Base-by-base conservation (phyloP, 1,140 invertebrate species). In the Bombus superbus region DNA sequence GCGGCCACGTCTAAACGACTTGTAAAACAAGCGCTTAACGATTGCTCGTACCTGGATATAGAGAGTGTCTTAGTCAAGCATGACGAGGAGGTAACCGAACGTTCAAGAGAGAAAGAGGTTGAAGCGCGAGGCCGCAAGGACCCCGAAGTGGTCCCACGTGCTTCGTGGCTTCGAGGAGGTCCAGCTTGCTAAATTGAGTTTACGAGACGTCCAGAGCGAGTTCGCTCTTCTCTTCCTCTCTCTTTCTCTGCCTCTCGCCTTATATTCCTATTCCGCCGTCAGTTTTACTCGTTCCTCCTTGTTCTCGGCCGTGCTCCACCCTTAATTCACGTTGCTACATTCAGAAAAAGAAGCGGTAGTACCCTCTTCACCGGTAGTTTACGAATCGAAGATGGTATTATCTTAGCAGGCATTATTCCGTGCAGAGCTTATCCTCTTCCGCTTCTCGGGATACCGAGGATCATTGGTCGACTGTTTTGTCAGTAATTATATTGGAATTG, bases 1-100 rank as follows among this genome's bases (percentile, higher is more conserved):
- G 82, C 88, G 90, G 85, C 89, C 91, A 89, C 89, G 91, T 92
- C 92, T 94, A 94, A 95, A 95, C 93, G 94, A 93, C 95, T 94
- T 95, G 94, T 95, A 94, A 94, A 94, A 95, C 94, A 95, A 95
- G 93, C 93, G 94, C 92, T 95, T 95, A 95, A 95, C 92, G 93
- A 94, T 94, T 94, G 91, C 93, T 90, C 87, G 88, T 88, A 86
- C 89, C 89, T 90, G 87, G 75, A 86, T 85, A 66, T 25, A 73
- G 75, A 88, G 86, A 78, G 40, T 22, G 59, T 28, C n/a, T 72
- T 47, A 66, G 38, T 10, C 22, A 82, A 64, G 82, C 13, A 35
- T 3, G 81, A 79, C 25, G 44, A 28, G 28, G 57, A 66, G 38
- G n/a, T 28, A 40, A 28, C 25, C 32, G 32, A n/a, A 72, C 4